A percentile compares a stretch with the other conserved stretches of the same genome.
phyloP scores from a whole-genome alignment of 2,888 invertebrate species.

The Celastrina argiolus region DNA sequence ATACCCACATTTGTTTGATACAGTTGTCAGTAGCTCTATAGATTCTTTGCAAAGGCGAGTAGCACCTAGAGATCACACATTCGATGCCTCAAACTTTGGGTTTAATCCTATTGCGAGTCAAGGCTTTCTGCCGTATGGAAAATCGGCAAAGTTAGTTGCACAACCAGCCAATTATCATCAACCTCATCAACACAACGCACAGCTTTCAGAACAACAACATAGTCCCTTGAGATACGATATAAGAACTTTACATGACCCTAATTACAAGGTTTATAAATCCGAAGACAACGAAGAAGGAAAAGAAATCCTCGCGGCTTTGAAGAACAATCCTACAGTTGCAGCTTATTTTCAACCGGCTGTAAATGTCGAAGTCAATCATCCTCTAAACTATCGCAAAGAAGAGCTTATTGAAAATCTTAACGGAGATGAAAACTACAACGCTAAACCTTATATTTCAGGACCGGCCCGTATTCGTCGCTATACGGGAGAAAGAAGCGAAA shows the following conservation, averaged over 20 bases:
- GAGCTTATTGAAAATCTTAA: slow-evolving; percentile 56
- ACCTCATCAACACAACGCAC: slow-evolving; percentile 31
- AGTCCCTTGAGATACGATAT: slow-evolving; percentile 66
- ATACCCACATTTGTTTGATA: slow-evolving; percentile 67
- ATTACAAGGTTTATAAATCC: slow-evolving; percentile 70
- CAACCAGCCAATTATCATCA: slow-evolving; percentile 38
- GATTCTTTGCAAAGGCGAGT: slow-evolving; percentile 62
- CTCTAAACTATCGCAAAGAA: slow-evolving; percentile 63
- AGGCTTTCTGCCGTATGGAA: slow-evolving; percentile 53
- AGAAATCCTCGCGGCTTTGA: slow-evolving; percentile 64
- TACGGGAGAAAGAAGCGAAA: slow-evolving; percentile 64
- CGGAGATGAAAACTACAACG: slow-evolving; percentile 66
- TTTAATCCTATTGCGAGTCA: slow-evolving; percentile 72
- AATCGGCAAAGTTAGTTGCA: slow-evolving; percentile 54
- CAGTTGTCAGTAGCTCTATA: slow-evolving; percentile 70
- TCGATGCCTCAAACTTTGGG: slow-evolving; percentile 67
- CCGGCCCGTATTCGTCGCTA: slow-evolving; percentile 70
- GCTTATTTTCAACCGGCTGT: slow-evolving; percentile 66
- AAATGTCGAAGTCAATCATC: slow-evolving; percentile 66
- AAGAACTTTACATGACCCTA: slow-evolving; percentile 65
- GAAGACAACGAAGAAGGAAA: slow-evolving; percentile 62
- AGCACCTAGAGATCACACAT: slow-evolving; percentile 60
- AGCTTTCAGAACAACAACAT: slow-evolving; percentile 47
- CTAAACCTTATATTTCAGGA: slow-evolving; percentile 71
- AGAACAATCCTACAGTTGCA: slow-evolving; percentile 65